Conservation (phyloP, 2,797 vertebrate genomes). For the Ptychadena robeensis region DNA sequence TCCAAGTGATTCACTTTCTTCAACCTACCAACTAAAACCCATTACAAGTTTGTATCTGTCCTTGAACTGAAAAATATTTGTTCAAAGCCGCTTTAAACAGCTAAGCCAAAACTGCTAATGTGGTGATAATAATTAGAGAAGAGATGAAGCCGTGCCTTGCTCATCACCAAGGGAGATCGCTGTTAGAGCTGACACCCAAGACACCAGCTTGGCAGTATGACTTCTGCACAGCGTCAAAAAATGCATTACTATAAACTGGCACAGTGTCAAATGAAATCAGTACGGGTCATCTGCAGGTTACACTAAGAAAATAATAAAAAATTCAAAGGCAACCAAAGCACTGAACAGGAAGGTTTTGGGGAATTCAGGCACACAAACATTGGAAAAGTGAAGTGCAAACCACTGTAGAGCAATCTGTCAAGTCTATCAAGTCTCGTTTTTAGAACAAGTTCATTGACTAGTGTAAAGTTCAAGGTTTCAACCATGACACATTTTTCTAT, state of each 20-base stretch:
- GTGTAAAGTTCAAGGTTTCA: background rate
- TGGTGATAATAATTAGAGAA: slow-evolving; percentile 72
- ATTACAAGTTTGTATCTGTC: background rate
- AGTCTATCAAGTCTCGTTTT: background rate
- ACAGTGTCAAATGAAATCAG: slow-evolving; percentile 70
- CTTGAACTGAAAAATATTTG: slow-evolving; percentile 7
- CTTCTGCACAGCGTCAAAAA: slow-evolving; percentile 72
- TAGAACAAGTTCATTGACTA: background rate
- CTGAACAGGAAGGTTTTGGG: slow-evolving; percentile 61
- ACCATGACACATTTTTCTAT: background rate
- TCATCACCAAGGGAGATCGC: slow-evolving; percentile 57
- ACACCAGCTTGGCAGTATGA: slow-evolving; percentile 18
- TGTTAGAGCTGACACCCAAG: slow-evolving; percentile 35
- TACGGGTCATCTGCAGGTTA: slow-evolving; percentile 86
- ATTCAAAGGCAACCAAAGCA: slow-evolving; percentile 80
- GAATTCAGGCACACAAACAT: slow-evolving; percentile 45
- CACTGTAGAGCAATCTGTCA: slow-evolving; percentile 30
- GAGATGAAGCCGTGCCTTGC: slow-evolving; percentile 62
- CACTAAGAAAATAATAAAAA: slow-evolving; percentile 88
- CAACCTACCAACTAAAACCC: background rate
- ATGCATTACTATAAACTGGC: slow-evolving; percentile 69
- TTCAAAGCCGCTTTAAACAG: background rate
- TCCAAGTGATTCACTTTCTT: background rate
- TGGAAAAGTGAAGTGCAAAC: slow-evolving; percentile 59
- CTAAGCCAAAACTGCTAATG: slow-evolving; percentile 13